Percentiles rank a stretch among this genome's conserved stretches.
Conservation (phyloP, 2,888 invertebrate genomes). For the Drosophila sordidula region DNA sequence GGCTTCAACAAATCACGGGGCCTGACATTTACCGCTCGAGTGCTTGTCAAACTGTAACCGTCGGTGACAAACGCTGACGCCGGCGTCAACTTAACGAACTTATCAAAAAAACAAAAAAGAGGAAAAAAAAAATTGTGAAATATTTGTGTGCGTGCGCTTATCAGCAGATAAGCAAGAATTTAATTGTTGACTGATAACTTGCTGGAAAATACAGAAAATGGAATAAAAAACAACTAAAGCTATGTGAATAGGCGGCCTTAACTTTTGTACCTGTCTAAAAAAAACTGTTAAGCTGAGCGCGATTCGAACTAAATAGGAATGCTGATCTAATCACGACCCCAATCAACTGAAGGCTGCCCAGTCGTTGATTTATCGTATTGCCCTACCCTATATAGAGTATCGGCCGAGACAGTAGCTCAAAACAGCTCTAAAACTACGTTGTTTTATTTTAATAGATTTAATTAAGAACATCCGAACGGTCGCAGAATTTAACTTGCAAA, state of each 20-base stretch:
- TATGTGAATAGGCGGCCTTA: slow-evolving; percentile 44
- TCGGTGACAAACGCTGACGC: slow-evolving; percentile 8
- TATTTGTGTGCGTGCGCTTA: slow-evolving; percentile 41
- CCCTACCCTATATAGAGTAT: slow-evolving; percentile 4
- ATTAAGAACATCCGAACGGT: slow-evolving; percentile 52
- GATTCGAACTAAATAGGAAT: background rate
- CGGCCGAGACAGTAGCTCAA: slow-evolving; percentile 33
- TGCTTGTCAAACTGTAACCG: slow-evolving; percentile 47
- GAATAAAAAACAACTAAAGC: slow-evolving; percentile 1
- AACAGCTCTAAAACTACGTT: slow-evolving; percentile 24
- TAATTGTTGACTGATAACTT: slow-evolving; percentile 71
- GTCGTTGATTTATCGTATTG: slow-evolving; percentile 55
- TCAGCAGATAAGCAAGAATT: slow-evolving; percentile 67
- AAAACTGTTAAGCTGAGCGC: background rate
- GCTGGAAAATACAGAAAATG: slow-evolving; percentile 5
- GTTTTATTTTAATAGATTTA: slow-evolving; percentile 34
- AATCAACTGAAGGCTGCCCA: slow-evolving; percentile 22
- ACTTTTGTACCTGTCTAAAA: slow-evolving; percentile 54
- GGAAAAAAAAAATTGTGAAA: slow-evolving; percentile 14
- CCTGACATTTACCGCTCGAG: slow-evolving; percentile 25
- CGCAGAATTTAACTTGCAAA: slow-evolving; percentile 77
- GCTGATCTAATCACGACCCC: slow-evolving; percentile 66
- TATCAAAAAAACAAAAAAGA: slow-evolving; percentile 36
- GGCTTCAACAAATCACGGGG: slow-evolving; percentile 28
- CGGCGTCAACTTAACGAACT: slow-evolving; percentile 34